Evolutionary conservation across 2,888 invertebrate species (phyloP).

Genomic region (Dryobota labecula): DNA sequence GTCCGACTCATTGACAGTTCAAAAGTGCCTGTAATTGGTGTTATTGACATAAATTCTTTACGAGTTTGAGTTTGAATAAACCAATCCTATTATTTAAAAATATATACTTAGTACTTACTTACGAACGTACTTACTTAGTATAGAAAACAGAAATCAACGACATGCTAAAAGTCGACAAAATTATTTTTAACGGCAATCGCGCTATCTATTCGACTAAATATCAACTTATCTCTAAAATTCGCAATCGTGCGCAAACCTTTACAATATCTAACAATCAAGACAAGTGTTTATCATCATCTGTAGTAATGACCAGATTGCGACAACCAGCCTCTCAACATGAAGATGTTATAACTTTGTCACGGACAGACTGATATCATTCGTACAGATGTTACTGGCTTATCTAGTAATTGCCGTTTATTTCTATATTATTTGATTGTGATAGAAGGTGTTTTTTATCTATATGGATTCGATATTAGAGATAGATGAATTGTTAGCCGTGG

Average conservation of each 20-base stretch:
- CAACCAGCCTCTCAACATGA: slow-evolving; percentile 66
- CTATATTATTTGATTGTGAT: slow-evolving; percentile 34
- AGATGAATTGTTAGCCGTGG: neutral
- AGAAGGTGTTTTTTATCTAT: slow-evolving; percentile 38
- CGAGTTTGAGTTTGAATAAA: neutral
- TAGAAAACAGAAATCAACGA: neutral
- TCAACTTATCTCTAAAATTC: slow-evolving; percentile 1
- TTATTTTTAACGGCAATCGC: no score
- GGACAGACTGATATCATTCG: slow-evolving; percentile 66
- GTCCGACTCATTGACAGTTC: neutral
- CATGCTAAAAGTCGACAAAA: neutral
- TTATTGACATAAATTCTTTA: neutral
- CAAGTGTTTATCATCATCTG: slow-evolving; percentile 69
- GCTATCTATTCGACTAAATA: neutral
- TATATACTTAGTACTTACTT: no score
- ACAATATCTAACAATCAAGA: slow-evolving; percentile 39
- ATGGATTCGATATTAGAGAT: slow-evolving; percentile 12
- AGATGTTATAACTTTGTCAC: slow-evolving; percentile 73
- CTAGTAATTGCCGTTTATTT: slow-evolving; percentile 46
- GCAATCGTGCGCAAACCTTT: slow-evolving; percentile 30
- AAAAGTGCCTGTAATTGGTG: neutral
- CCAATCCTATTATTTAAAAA: no score
- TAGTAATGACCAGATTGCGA: slow-evolving; percentile 65
- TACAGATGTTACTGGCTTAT: slow-evolving; percentile 45
- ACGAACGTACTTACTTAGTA: no score